Conservation (phyloP, 2,888 invertebrate species). For the Melangyna quadrimaculata region DNA sequence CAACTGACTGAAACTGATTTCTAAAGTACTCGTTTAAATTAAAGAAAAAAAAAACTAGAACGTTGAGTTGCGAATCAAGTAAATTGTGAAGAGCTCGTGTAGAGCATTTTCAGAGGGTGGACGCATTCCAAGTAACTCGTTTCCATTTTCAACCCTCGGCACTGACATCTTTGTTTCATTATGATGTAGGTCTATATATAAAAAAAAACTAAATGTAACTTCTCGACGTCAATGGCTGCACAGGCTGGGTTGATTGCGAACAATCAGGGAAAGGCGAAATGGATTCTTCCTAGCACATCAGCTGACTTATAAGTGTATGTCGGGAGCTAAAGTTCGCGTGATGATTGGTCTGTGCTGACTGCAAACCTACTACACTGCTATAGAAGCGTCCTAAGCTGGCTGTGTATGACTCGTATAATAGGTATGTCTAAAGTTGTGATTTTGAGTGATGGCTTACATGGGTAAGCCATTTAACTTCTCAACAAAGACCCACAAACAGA, state of each 20-base stretch:
- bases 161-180: slow-evolving; percentile 52
- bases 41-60: neutral
- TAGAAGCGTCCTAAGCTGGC: slow-evolving; percentile 2
- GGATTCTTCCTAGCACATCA: neutral
- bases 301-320: slow-evolving; percentile 3
- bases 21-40: neutral
- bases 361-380: neutral
- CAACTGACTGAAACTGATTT: slow-evolving; percentile 13
- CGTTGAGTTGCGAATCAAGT: neutral
- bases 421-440: slow-evolving; percentile 57
- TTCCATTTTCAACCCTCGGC: slow-evolving; percentile 11
- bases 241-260: slow-evolving; percentile 26
- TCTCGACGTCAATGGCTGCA: neutral
- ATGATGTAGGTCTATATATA: slow-evolving; percentile 33
- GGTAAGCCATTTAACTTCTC: slow-evolving; percentile 66
- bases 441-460: slow-evolving; percentile 71
- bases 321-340: slow-evolving; percentile 51
- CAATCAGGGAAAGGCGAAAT: neutral
- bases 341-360: slow-evolving; percentile 45
- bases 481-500: slow-evolving; percentile 9
- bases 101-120: neutral
- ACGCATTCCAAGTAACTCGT: slow-evolving; percentile 34
- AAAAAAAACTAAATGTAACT: neutral
- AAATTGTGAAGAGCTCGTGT: slow-evolving; percentile 21
- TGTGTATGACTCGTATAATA: slow-evolving; percentile 18